Evolutionary conservation across 2,797 vertebrate genomes (phyloP).

Genomic region (Telmatherina bonti): DNA sequence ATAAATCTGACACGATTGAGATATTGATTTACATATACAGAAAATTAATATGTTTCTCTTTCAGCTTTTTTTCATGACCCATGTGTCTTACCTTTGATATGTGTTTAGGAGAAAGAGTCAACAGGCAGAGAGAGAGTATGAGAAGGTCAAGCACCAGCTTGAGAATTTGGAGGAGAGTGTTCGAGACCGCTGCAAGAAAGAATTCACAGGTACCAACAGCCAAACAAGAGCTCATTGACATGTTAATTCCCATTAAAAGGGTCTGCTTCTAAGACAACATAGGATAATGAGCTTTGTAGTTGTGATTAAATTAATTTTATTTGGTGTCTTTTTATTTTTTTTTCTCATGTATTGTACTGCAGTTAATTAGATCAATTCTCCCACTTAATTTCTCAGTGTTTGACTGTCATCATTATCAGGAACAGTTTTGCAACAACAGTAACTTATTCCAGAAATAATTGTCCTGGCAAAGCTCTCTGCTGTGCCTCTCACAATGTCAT

Average conservation of each 20-base stretch:
- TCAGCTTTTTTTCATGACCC: not conserved
- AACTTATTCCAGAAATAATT: conserved; percentile 52
- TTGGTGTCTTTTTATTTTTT: not conserved
- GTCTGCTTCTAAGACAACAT: conserved; percentile 34
- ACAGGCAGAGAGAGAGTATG: conserved; percentile 96
- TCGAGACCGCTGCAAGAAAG: conserved; percentile 97
- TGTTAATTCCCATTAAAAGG: conserved; percentile 31
- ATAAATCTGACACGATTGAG: not conserved
- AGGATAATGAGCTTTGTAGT: conserved; percentile 52
- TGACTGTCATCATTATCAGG: conserved; percentile 48
- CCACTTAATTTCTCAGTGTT: conserved; percentile 29
- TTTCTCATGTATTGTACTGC: not conserved
- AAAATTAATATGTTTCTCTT: not conserved
- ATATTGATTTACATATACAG: not conserved
- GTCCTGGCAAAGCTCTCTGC: conserved; percentile 13
- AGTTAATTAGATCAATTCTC: conserved; percentile 51
- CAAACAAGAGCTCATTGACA: conserved; percentile 2
- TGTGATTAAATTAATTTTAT: conserved; percentile 49
- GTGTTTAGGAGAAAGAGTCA: conserved; percentile 92
- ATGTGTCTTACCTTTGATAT: not conserved
- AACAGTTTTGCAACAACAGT: conserved; percentile 44
- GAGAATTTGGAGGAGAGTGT: conserved; percentile 97
- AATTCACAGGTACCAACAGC: conserved; percentile 91
- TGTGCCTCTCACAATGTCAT: conserved; percentile 74
- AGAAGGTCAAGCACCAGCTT: conserved; percentile 96